These are phyloP conservation scores for Drosophila austrosaltans DNA, from an alignment of 2,888 invertebrate species.

Conservation along the genomic window DNA sequence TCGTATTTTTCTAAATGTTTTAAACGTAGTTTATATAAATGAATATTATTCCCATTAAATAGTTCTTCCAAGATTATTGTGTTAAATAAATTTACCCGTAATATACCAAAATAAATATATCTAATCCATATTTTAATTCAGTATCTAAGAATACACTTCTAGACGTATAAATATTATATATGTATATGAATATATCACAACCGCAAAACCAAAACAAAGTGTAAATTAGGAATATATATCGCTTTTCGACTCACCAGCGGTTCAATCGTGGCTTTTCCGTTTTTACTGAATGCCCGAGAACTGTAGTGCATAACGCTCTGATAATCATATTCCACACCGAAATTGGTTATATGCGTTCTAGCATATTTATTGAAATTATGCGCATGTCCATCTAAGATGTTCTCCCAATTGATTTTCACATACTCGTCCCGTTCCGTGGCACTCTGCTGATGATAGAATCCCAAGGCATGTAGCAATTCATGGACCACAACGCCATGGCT, in stretches of 20 bases:
- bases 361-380: constrained; percentile 88
- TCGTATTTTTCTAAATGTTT: neutral
- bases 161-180: no score
- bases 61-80: neutral
- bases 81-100: neutral
- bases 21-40: neutral
- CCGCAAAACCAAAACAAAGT: no score
- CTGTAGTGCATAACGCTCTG: constrained; percentile 90
- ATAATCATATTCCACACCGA: constrained; percentile 88
- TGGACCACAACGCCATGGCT: constrained; percentile 88
- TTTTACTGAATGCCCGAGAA: constrained; percentile 87
- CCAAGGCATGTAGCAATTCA: constrained; percentile 91
- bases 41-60: no score
- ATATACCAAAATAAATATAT: no score
- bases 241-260: constrained; percentile 83
- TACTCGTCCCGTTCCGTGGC: constrained; percentile 90
- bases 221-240: neutral
- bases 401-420: constrained; percentile 89
- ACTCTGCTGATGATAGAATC: constrained; percentile 93
- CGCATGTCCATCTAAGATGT: constrained; percentile 85
- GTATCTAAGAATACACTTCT: no score
- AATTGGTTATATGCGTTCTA: constrained; percentile 87
- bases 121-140: no score
- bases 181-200: no score
- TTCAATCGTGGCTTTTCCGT: constrained; percentile 87